Evolutionary conservation across 2,113 vertebrate species (phyloP).

Genomic region (Prionailurus viverrinus): DNA sequence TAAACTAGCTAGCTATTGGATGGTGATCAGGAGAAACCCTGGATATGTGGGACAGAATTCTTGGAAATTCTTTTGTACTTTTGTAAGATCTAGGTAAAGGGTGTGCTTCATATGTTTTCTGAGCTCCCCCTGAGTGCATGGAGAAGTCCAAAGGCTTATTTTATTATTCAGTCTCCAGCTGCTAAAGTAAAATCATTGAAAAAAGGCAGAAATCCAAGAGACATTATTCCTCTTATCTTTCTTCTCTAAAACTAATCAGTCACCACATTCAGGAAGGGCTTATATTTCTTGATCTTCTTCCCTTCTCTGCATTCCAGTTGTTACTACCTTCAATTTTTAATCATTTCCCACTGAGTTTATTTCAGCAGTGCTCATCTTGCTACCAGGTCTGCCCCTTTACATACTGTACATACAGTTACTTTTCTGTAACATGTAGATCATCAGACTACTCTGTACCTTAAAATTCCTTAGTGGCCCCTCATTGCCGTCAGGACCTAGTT

Average conservation of each 20-base stretch:
- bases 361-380: neutral
- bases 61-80: neutral
- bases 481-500: neutral
- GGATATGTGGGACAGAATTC: neutral
- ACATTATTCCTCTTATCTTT: neutral
- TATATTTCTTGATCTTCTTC: neutral
- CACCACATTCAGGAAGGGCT: neutral
- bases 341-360: neutral
- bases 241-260: neutral
- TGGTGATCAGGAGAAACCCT: neutral
- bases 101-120: neutral
- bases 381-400: neutral
- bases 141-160: neutral
- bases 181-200: neutral
- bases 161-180: neutral
- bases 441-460: neutral
- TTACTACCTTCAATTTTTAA: neutral
- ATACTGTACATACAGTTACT: neutral
- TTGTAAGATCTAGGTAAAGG: neutral
- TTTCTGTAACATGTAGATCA: neutral
- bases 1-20: neutral
- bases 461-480: neutral
- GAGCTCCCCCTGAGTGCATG: neutral
- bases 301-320: neutral
- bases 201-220: neutral